Conservation (phyloP, 2,797 vertebrate species). For the Sebastes glaucus region DNA sequence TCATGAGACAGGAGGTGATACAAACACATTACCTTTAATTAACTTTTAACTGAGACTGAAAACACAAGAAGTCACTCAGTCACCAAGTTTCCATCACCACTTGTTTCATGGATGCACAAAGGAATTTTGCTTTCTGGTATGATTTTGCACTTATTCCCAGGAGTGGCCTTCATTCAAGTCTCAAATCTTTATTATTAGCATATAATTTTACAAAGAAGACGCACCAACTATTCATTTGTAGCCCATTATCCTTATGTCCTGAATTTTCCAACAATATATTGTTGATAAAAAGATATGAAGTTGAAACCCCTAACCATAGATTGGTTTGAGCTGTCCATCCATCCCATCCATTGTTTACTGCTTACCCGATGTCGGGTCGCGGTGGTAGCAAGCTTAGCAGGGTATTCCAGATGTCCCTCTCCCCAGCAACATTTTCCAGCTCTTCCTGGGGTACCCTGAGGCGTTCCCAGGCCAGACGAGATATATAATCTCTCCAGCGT, state of each 20-base stretch:
- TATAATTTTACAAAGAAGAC: background rate
- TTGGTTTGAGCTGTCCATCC: background rate
- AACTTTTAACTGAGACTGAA: background rate
- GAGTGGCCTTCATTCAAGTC: background rate
- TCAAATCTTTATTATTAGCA: background rate
- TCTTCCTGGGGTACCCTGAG: no score
- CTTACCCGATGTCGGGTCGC: no score
- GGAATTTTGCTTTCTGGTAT: background rate
- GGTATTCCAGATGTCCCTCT: no score
- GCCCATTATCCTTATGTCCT: background rate
- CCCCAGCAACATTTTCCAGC: no score
- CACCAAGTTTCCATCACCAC: background rate
- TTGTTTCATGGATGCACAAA: background rate
- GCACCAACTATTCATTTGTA: background rate
- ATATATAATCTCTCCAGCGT: background rate
- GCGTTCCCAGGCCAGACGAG: no score
- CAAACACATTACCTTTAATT: background rate
- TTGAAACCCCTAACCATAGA: background rate
- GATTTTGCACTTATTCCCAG: background rate
- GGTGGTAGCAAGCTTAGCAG: no score
- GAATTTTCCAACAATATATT: background rate
- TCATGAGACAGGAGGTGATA: background rate
- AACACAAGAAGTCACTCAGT: background rate
- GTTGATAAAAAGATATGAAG: background rate
- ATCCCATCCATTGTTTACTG: background rate